A percentile compares a stretch with the other conserved stretches of the same genome.
Evolutionary conservation across 2,888 invertebrate genomes (phyloP).

Genomic region (Acleris emargana): DNA sequence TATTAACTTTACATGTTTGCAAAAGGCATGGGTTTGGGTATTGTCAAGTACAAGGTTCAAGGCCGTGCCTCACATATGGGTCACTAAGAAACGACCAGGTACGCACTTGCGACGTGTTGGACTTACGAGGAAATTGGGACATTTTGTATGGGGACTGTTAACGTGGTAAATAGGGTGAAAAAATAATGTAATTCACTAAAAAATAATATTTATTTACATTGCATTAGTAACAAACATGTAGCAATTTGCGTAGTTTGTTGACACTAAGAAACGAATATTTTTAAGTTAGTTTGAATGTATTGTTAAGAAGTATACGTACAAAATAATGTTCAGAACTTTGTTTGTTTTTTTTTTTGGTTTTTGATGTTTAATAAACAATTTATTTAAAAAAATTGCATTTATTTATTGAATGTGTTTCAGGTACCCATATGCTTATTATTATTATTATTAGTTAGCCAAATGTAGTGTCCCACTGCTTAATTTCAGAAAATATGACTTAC

Average conservation of each 20-base stretch:
- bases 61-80: too few relatives aligned
- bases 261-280: constrained; percentile 5
- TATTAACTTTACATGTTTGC: too few relatives aligned
- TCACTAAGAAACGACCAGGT: too few relatives aligned
- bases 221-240: background rate
- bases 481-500: too few relatives aligned
- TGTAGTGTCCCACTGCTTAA: too few relatives aligned
- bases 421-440: constrained; percentile 6
- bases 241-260: constrained; percentile 12
- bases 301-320: background rate
- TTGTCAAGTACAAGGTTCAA: too few relatives aligned
- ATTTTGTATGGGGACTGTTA: too few relatives aligned
- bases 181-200: constrained; percentile 2
- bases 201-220: constrained; percentile 20
- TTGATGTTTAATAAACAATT: constrained; percentile 40
- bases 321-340: constrained; percentile 14
- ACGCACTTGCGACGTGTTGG: too few relatives aligned
- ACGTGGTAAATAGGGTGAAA: background rate
- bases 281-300: background rate
- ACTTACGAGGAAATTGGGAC: too few relatives aligned
- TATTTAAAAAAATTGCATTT: constrained; percentile 37
- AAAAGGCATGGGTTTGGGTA: too few relatives aligned
- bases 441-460: too few relatives aligned
- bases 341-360: constrained; percentile 37
- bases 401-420: constrained; percentile 18